Evolutionary conservation across 2,797 vertebrate species (phyloP).

Genomic region (Eidolon dupreanum): DNA sequence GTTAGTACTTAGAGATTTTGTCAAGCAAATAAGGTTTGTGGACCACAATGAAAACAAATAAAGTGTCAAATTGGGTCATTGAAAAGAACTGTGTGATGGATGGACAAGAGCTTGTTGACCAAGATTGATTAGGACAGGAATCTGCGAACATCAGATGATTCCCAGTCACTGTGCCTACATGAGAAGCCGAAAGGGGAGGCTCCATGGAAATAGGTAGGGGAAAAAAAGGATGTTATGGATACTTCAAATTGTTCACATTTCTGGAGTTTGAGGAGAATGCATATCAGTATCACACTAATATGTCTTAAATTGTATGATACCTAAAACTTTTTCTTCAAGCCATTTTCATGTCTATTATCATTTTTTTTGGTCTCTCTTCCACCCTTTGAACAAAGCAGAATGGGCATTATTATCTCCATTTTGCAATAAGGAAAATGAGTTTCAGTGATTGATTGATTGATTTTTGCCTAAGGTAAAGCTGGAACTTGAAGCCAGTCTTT

Average conservation of each 20-base stretch:
- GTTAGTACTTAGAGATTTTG: neutral
- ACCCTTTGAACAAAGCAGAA: neutral
- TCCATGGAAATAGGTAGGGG: neutral
- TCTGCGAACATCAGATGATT: neutral
- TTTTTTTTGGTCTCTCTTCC: neutral
- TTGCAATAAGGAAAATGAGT: neutral
- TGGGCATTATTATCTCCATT: neutral
- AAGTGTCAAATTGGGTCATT: neutral
- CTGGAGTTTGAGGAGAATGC: neutral
- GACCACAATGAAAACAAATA: neutral
- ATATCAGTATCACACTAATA: neutral
- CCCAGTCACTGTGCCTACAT: neutral
- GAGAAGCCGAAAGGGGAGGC: neutral
- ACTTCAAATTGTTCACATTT: neutral
- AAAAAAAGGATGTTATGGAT: neutral
- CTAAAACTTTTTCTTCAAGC: neutral
- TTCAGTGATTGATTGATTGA: neutral
- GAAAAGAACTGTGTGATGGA: neutral
- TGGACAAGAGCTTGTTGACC: slow-evolving; percentile 1
- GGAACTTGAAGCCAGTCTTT: neutral
- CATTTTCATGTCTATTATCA: neutral
- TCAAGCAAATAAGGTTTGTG: slow-evolving; percentile 8
- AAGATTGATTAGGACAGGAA: neutral
- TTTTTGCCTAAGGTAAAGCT: neutral
- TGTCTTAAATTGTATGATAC: neutral